Percentiles rank a stretch among this genome's conserved stretches.
Evolutionary conservation across 2,797 vertebrate species (phyloP).

Genomic region (Paramormyrops hopkinsi): DNA sequence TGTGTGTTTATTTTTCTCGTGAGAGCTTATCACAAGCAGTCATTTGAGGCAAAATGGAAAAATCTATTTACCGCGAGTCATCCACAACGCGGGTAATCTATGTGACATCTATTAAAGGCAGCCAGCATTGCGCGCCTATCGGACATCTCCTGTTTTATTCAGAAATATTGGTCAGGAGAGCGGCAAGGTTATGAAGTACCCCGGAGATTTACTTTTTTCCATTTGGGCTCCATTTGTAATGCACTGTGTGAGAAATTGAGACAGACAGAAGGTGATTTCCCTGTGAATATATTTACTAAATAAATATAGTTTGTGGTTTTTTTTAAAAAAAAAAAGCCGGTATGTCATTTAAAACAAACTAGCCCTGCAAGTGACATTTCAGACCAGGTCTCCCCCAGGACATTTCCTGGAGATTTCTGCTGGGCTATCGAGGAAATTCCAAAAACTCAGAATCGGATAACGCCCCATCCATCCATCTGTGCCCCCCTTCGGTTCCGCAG

Average conservation of each 20-base stretch:
- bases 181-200: slow-evolving; percentile 15
- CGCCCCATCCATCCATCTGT: not conserved
- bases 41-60: slow-evolving; percentile 5
- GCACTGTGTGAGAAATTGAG: slow-evolving; percentile 6
- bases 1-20: slow-evolving; percentile 16
- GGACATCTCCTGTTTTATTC: slow-evolving; percentile 21
- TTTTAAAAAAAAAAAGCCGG: not conserved
- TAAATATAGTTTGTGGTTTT: not conserved
- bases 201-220: slow-evolving; percentile 12
- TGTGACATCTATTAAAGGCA: slow-evolving; percentile 20
- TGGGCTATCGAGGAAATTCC: not conserved
- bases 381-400: not conserved
- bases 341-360: not conserved
- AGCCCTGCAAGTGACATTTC: not conserved
- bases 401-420: too few relatives aligned
- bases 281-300: not conserved
- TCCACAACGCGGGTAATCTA: slow-evolving; percentile 9
- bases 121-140: not conserved
- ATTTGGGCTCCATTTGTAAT: slow-evolving; percentile 13
- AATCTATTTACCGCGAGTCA: slow-evolving; percentile 16
- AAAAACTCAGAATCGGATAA: not conserved
- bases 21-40: slow-evolving; percentile 14
- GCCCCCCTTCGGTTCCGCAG: not conserved
- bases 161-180: slow-evolving; percentile 5
- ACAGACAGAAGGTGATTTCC: slow-evolving; percentile 9